Evolutionary conservation across 2,888 invertebrate genomes (phyloP).

Genomic region (Heliconius cydno): DNA sequence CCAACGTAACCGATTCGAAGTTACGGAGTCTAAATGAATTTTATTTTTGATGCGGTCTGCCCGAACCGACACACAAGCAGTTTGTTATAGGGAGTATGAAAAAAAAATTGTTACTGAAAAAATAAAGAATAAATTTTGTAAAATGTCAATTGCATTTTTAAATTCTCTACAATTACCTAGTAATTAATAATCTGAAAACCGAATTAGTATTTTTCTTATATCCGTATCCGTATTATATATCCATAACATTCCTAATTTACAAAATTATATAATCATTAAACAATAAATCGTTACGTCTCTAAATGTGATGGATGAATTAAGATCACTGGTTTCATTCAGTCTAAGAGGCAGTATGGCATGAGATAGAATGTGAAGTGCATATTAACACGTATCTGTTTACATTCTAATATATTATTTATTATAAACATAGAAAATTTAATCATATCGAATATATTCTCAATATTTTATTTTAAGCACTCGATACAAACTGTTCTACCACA

Average conservation of each 20-base stretch:
- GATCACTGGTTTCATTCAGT: constrained; percentile 35
- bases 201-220: neutral
- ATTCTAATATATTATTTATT: constrained; percentile 14
- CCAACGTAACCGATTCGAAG: no score
- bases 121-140: neutral
- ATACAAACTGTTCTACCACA: neutral
- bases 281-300: neutral
- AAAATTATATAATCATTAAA: constrained; percentile 5
- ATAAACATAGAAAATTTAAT: constrained; percentile 4
- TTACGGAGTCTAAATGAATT: no score
- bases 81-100: neutral
- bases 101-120: neutral
- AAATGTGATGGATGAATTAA: constrained; percentile 31
- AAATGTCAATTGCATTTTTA: neutral
- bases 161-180: no score
- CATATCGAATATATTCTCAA: neutral
- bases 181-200: neutral
- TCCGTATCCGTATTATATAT: neutral
- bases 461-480: neutral
- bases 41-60: no score
- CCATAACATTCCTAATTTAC: neutral
- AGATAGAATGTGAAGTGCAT: constrained; percentile 26
- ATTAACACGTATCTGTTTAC: constrained; percentile 7
- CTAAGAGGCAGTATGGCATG: constrained; percentile 36
- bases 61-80: no score